Conservation (phyloP, 2,797 vertebrate species). For the Betta splendens region DNA sequence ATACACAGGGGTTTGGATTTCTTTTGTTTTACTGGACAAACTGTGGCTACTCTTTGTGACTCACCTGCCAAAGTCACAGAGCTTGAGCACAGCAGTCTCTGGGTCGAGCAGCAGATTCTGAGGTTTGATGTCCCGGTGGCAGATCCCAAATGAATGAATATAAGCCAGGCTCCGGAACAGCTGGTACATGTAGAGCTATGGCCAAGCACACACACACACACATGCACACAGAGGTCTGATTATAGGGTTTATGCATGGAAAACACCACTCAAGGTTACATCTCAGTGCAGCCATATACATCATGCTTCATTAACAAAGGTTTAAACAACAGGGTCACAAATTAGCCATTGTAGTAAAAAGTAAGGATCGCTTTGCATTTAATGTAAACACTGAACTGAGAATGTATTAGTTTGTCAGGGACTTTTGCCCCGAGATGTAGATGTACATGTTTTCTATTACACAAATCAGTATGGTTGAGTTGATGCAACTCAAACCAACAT, state of each 20-base stretch:
- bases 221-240: conserved; percentile 15
- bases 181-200: conserved; percentile 99
- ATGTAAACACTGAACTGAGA: not conserved
- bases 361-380: not conserved
- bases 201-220: conserved; percentile 33
- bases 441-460: too few species aligned
- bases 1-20: too few species aligned
- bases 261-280: not conserved
- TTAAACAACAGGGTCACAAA: too few species aligned
- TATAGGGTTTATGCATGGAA: conserved; percentile 14
- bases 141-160: conserved; percentile 99
- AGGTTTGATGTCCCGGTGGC: conserved; percentile 99
- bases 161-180: conserved; percentile 99
- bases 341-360: too few species aligned
- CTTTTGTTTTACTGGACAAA: not conserved
- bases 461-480: too few species aligned
- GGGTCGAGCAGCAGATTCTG: conserved; percentile 99
- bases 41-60: conserved; percentile 2
- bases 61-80: conserved; percentile 99
- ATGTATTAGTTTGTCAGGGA: not conserved
- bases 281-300: too few species aligned
- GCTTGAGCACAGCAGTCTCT: conserved; percentile 97
- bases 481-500: not conserved
- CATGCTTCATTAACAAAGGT: too few species aligned
- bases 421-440: not conserved